These are phyloP conservation scores for Apodemia mormo DNA, from an alignment of 2,888 invertebrate species.

Conservation along the genomic window DNA sequence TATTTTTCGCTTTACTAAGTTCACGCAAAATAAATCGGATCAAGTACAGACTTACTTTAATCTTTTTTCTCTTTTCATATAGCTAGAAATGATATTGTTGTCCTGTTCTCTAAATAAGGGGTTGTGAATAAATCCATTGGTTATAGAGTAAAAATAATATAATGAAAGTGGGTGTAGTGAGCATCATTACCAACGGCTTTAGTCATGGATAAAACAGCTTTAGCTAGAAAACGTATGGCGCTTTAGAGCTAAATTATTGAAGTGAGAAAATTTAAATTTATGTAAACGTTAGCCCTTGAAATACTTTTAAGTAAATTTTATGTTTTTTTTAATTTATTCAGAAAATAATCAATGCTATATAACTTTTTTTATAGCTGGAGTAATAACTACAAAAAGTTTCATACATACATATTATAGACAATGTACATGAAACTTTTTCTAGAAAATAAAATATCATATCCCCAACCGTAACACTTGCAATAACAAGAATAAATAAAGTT, in stretches of 20 bases:
- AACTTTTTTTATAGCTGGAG: too few relatives aligned
- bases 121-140: slow-evolving; percentile 57
- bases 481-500: too few relatives aligned
- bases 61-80: slow-evolving; percentile 48
- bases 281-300: neutral
- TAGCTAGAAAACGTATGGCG: slow-evolving; percentile 66
- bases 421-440: too few relatives aligned
- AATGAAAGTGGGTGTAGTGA: slow-evolving; percentile 69
- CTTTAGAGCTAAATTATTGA: slow-evolving; percentile 55
- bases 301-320: slow-evolving; percentile 19
- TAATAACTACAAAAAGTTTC: too few relatives aligned
- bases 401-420: too few relatives aligned
- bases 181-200: slow-evolving; percentile 75
- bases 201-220: slow-evolving; percentile 64
- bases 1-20: slow-evolving; percentile 77
- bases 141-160: slow-evolving; percentile 60
- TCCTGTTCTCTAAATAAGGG: slow-evolving; percentile 50
- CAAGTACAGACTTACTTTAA: slow-evolving; percentile 56
- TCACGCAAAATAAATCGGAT: slow-evolving; percentile 76
- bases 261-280: slow-evolving; percentile 38
- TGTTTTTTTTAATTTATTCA: too few relatives aligned
- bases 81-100: slow-evolving; percentile 40
- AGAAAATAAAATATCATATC: too few relatives aligned
- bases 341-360: too few relatives aligned
- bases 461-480: too few relatives aligned